Evolutionary conservation across 2,113 vertebrate genomes (phyloP), one percentile per base, ranked within the genome.

Genomic region (Mus pahari): DNA sequence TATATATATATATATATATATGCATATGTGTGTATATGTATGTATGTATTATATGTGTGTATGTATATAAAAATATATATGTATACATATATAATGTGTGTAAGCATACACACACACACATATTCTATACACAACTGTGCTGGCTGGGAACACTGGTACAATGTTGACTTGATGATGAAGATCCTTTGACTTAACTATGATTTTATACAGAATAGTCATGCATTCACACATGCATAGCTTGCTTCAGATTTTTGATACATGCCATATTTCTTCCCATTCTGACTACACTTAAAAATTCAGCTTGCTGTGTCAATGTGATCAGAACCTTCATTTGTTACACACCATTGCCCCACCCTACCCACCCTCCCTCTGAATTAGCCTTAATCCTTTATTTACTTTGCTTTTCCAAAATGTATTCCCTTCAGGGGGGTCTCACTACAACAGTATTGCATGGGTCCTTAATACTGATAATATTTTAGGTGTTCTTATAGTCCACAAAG

Each of bases 1-100:
- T 5, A 4, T 20, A 7, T 36, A 9, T 20, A 7, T 17, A 19
- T 14, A 50, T 31, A 9, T 4, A 3, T 64, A 5, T 13, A 14
- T 16, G 5, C 14, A 13, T 7, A 33, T 17, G 14, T 36, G 5
- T 36, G 14, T 70, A 33, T 36, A 33, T 33, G 14, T 36, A 31
- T 66, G 3, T 10, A 11, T 12, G 11, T 66, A 31, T 8, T 31
- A 31, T 28, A 31, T 4, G 28, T 64, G 5, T 58, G 22, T 17
- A 58, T 58, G 20, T 53, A 53, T 53, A 53, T 53, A 53, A 13
- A 53, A 6, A 53, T 13, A 60, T 60, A 60, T 60, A 60, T 60
- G 12, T 60, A 22, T 22, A 60, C 20, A 60, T 60, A 60, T 60
- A 60, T 22, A 12, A 19, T 58, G 26, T 66, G 5, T 66, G 22